Evolutionary conservation across 2,888 invertebrate species (phyloP).

Genomic region (Drosophila robusta): DNA sequence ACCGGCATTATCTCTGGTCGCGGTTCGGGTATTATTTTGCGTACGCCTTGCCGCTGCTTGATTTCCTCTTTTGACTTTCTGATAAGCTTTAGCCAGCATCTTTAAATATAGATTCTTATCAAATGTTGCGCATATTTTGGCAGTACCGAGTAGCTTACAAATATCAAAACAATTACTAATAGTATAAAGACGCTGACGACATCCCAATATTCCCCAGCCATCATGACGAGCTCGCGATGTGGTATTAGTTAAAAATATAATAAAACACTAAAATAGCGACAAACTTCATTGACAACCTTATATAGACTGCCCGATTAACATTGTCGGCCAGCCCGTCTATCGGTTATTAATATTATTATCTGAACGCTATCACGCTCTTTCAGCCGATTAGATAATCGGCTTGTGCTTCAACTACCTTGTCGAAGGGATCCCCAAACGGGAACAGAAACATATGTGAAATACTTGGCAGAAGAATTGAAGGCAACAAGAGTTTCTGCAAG

Average conservation of each 20-base stretch:
- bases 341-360: conserved; percentile 11
- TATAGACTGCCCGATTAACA: conserved; percentile 32
- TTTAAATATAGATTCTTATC: conserved; percentile 18
- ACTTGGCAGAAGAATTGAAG: too few relatives aligned
- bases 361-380: conserved; percentile 2
- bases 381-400: conserved; percentile 24
- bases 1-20: conserved; percentile 1
- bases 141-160: conserved; percentile 25
- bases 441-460: not conserved
- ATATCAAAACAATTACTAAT: conserved; percentile 7
- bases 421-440: not conserved
- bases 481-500: too few relatives aligned
- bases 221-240: too few relatives aligned
- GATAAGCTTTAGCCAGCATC: conserved; percentile 16
- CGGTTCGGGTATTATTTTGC: conserved; percentile 5
- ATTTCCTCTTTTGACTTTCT: not conserved
- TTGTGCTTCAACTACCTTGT: too few relatives aligned
- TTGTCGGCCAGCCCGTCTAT: not conserved
- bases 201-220: conserved; percentile 2
- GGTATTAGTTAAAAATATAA: not conserved
- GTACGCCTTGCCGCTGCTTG: not conserved
- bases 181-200: not conserved
- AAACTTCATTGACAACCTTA: conserved; percentile 15
- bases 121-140: not conserved
- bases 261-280: conserved; percentile 21